Base-by-base conservation (phyloP, 2,888 invertebrate species). In the Drosophila robusta region DNA sequence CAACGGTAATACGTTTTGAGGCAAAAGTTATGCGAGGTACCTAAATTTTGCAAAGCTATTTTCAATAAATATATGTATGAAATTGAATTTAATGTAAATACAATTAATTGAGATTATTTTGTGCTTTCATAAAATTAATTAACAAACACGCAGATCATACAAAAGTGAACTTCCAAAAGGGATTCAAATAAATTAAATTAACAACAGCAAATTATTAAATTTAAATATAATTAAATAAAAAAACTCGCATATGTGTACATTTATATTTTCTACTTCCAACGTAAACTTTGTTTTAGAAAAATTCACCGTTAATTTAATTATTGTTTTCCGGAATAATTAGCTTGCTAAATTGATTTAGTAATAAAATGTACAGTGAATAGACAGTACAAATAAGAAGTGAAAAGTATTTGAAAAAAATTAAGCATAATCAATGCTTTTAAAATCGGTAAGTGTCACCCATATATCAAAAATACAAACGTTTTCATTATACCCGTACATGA, bases 1-100 rank as follows among this genome's bases (percentile, higher is more conserved):
- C 46, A 14, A 24, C 51, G 49, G 22, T 41, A 7, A 32, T n/a
- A 47, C 56, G 24, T n/a, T 24, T 14, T 26, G 49, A 16, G 6
- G 5, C 9, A 14, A 24, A 26, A 38, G 12, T 8, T 4, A 0
- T 16, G n/a, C 11, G 11, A 54, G 42, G 18, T 18, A 16, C 0
- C 29, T 24, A 24, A 36, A 8, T 52, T 24, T 57, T 42, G 46
- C 39, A 52, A 47, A 47, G 22, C 9, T 32, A 9, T 9, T 9
- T 8, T 4, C 12, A 4, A 6, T 24, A 11, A 8, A 29, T 29
- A 29, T 29, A 29, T 29, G 29, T 18, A 18, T 18, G 18, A 1
- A 18, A 18, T 18, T 18, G 1, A 18, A 18, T 1, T 18, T 18
- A 18, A 18, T 18, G 1, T 4, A 41, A 34, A n/a, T 51, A 2